Evolutionary conservation across 2,113 vertebrate genomes (phyloP).

Genomic region (Sterrhoptilus dennistouni): DNA sequence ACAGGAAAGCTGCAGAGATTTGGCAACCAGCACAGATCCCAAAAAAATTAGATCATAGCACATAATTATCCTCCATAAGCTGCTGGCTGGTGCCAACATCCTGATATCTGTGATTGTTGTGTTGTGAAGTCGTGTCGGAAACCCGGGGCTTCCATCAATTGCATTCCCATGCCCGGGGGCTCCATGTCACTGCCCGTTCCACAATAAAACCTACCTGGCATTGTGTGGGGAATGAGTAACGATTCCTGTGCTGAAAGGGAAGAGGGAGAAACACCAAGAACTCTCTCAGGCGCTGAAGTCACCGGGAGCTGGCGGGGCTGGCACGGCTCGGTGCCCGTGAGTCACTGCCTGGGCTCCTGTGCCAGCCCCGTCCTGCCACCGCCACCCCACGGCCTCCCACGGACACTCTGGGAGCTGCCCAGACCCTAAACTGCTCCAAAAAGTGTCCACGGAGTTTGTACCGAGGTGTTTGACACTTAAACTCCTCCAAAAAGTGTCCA

Average conservation of each 20-base stretch:
- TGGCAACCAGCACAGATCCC: neutral
- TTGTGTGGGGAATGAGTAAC: constrained; percentile 73
- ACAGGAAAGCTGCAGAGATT: constrained; percentile 19
- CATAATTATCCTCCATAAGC: constrained; percentile 18
- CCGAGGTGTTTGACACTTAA: no score
- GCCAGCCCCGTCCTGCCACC: neutral
- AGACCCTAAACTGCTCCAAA: neutral
- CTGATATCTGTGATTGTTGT: constrained; percentile 49
- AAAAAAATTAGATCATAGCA: constrained; percentile 57
- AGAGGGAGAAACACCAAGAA: constrained; percentile 39
- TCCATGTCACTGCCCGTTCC: constrained; percentile 57
- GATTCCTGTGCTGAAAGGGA: constrained; percentile 63
- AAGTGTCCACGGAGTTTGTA: accelerated
- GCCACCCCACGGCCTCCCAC: neutral
- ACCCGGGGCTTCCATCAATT: constrained; percentile 35
- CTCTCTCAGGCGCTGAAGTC: constrained; percentile 43
- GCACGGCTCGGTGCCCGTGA: neutral
- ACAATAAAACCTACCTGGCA: constrained; percentile 70
- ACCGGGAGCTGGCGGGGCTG: neutral
- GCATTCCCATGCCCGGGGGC: constrained; percentile 68
- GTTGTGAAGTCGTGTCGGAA: constrained; percentile 68
- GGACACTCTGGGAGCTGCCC: neutral
- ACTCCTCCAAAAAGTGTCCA: neutral
- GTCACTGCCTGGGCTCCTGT: neutral
- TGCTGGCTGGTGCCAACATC: neutral